Percentiles rank a stretch among this genome's conserved stretches.
These are phyloP conservation scores for Drosophila bocqueti DNA, from an alignment of 1,140 invertebrate genomes.

Conservation along the genomic window DNA sequence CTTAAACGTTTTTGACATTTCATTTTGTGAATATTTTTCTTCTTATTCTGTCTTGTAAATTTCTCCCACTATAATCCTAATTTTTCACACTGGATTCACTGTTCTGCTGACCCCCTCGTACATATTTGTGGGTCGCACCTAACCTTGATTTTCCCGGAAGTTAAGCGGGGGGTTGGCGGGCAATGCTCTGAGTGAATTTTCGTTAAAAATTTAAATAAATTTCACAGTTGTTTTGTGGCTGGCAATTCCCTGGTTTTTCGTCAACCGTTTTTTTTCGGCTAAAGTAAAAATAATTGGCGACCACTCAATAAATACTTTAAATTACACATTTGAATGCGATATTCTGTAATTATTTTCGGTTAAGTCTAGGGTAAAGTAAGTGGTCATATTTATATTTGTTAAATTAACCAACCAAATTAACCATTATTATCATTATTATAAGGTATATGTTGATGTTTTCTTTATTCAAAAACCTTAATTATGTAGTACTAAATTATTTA, in stretches of 20 bases:
- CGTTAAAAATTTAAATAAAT: constrained; percentile 67
- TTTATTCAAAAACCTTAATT: no score
- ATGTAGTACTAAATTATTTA: neutral
- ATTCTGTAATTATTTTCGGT: neutral
- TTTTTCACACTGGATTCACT: neutral
- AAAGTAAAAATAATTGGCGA: constrained; percentile 28
- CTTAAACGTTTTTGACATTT: no score
- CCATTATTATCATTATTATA: no score
- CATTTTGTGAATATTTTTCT: no score
- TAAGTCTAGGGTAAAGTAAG: neutral
- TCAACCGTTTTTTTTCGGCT: constrained; percentile 15
- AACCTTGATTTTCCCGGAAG: constrained; percentile 19
- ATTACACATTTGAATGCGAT: constrained; percentile 3
- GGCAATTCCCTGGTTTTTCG: constrained; percentile 24
- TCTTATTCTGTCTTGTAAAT: no score
- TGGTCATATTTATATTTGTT: neutral
- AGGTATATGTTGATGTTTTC: neutral
- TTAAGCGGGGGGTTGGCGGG: neutral
- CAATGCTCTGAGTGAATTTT: constrained; percentile 68
- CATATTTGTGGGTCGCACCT: constrained; percentile 11
- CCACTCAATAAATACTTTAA: constrained; percentile 14
- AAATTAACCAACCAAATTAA: neutral
- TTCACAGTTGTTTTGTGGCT: constrained; percentile 48
- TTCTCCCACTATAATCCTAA: no score
- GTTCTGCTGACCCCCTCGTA: neutral